Evolutionary conservation across 2,797 vertebrate genomes (phyloP), one percentile per base, ranked within the genome.

Genomic region (Naso thynnoides): DNA sequence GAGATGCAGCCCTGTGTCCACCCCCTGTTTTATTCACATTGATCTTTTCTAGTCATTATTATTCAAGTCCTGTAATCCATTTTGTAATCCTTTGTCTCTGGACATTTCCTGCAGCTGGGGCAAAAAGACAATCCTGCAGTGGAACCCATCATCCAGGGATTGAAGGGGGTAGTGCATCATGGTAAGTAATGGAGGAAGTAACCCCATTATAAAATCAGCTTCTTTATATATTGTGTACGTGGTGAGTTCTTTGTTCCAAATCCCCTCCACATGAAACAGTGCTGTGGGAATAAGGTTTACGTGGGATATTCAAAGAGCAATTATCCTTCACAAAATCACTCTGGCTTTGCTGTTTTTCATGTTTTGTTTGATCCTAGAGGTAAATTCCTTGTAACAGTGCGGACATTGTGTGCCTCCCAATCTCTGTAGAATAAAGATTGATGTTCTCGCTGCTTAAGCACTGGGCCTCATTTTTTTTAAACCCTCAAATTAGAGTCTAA

Each of bases 141-240:
- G 92, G 97, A 98, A 83, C 97, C 97, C 81, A 98, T 99, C 94
- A 99, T 99, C 95, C 93, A 96, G 62, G 98, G 98, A 85, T 90
- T 99, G 93, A 99, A 97, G 93, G 96, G 98, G 15, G 98, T 99
- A 29, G 98, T 99, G 58, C 98, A 99, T 96, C 98, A 99, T 2
- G 98, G 98, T 99, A 93, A 96, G 96, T 95, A 88, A 83, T 66
- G 67, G 70, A n/a, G 76, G 52, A 60, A 59, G 21, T 49, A 72
- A 58, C 31, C 53, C 33, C 16, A 49, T 53, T 15, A 36, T 29
- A 59, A 65, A 72, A 48, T 71, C 57, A 58, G 26, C 57, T 57
- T 59, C 2, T 59, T 33, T 41, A 5, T 27, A 18, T 27, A 29
- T 27, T 29, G n/a, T 76, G 44, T 29, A 23, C 66, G n/a, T 33